These are phyloP conservation scores for Lymantria dispar DNA, from an alignment of 2,888 invertebrate species.

Conservation along the genomic window DNA sequence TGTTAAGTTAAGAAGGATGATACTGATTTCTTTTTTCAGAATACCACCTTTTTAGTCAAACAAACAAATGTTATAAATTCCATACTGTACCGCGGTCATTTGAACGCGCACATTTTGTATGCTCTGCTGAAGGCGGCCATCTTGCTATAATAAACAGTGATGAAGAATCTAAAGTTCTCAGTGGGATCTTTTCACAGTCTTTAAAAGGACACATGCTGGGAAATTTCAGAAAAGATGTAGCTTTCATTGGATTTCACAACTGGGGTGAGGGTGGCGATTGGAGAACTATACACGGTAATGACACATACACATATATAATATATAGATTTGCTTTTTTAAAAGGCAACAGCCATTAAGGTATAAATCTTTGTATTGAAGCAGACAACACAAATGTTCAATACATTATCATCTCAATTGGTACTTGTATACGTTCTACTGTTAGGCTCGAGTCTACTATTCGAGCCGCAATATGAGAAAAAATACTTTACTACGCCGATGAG, in stretches of 20 bases:
- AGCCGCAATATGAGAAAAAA: too few species aligned
- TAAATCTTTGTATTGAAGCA: too few species aligned
- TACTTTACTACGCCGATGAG: too few species aligned
- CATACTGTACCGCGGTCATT: slow-evolving; percentile 41
- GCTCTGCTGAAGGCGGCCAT: slow-evolving; percentile 46
- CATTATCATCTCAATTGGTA: too few species aligned
- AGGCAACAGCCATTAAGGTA: too few species aligned
- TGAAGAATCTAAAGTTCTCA: slow-evolving; percentile 31
- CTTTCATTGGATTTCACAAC: slow-evolving; percentile 38
- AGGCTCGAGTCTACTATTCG: too few species aligned
- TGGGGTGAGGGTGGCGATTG: slow-evolving; percentile 40
- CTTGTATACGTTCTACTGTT: too few species aligned
- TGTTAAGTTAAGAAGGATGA: too few species aligned
- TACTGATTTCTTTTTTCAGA: slow-evolving; percentile 21
- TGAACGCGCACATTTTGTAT: slow-evolving; percentile 46
- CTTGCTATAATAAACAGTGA: slow-evolving; percentile 49
- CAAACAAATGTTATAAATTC: slow-evolving; percentile 53
- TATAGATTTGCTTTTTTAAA: too few species aligned
- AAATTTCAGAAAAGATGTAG: slow-evolving; percentile 20
- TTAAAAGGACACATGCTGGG: slow-evolving; percentile 22
- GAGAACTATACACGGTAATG: slow-evolving; percentile 42
- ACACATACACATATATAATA: too few species aligned
- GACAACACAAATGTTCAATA: too few species aligned
- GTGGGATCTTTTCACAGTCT: slow-evolving; percentile 28
- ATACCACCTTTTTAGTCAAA: slow-evolving; percentile 35